Conservation (phyloP, 2,113 vertebrate genomes). For the Empidonax alnorum region DNA sequence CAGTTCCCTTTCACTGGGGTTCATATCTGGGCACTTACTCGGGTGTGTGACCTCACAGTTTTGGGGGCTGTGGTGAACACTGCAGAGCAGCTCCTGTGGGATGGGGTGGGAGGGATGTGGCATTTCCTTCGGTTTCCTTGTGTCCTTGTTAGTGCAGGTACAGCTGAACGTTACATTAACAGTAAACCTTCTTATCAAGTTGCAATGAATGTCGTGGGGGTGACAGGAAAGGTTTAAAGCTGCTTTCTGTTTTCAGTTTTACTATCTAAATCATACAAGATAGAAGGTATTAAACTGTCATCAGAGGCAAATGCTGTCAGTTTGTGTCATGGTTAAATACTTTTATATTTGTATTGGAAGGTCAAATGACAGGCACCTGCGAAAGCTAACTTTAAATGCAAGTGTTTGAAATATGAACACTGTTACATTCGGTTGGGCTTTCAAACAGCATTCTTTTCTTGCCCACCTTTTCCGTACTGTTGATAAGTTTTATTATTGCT, state of each 20-base stretch:
- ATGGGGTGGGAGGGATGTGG: not conserved
- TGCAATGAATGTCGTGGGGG: not conserved
- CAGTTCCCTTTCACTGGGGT: not conserved
- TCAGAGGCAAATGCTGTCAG: not conserved
- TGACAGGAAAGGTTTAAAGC: not conserved
- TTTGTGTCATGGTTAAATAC: not conserved
- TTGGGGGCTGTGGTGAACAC: not conserved
- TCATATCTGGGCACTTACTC: fast-evolving
- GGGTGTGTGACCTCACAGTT: not conserved
- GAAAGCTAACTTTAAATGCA: not conserved
- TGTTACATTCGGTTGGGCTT: not conserved
- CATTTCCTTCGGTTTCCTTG: not conserved
- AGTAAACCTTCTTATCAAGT: not conserved
- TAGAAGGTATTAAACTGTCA: not conserved
- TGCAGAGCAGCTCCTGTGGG: fast-evolving
- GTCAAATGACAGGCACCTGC: not conserved
- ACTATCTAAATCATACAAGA: not conserved
- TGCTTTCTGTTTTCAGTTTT: not conserved
- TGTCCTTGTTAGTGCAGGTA: not conserved
- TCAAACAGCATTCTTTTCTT: not conserved
- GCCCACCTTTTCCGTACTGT: not conserved
- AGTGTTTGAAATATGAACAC: not conserved
- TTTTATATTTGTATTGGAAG: not conserved
- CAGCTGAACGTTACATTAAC: not conserved
- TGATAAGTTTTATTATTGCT: not conserved